Conservation (phyloP, 2,888 invertebrate species). For the Lepeophtheirus nordmannii region DNA sequence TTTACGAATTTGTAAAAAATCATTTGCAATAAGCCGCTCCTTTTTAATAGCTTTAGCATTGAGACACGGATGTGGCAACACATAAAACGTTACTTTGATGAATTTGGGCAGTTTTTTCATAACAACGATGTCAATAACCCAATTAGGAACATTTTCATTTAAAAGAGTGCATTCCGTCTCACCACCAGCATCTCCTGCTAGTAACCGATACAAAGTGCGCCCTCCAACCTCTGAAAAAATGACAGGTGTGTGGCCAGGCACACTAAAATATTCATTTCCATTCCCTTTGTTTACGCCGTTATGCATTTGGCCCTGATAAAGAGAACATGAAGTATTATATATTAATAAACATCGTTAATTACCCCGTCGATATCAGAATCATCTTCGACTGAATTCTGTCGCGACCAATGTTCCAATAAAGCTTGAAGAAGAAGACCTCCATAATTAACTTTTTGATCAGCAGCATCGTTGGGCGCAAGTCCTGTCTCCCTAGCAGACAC, state of each 20-base stretch:
- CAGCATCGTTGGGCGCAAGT: constrained; percentile 49
- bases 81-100: constrained; percentile 88
- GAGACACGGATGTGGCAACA: constrained; percentile 74
- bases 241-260: constrained; percentile 87
- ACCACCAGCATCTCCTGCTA: constrained; percentile 81
- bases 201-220: constrained; percentile 69
- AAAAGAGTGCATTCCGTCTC: constrained; percentile 82
- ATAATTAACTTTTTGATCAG: constrained; percentile 75
- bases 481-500: constrained; percentile 91
- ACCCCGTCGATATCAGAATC: constrained; percentile 45
- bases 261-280: constrained; percentile 57
- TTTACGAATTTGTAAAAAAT: constrained; percentile 95
- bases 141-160: constrained; percentile 82
- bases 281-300: constrained; percentile 25
- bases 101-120: constrained; percentile 87
- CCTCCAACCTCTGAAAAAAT: constrained; percentile 94
- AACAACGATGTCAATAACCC: constrained; percentile 87
- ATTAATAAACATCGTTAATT: neutral
- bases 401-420: constrained; percentile 82
- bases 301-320: neutral
- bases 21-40: constrained; percentile 93
- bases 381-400: constrained; percentile 45
- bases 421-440: constrained; percentile 86
- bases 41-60: constrained; percentile 45
- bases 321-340: neutral